A percentile compares a stretch with the other conserved stretches of the same genome.
Conservation (phyloP, 2,113 vertebrate genomes). For the Felis catus region F.catus_Fca126_mat1.0 CM031414.1:48157001-48157500, state of each 20-base stretch:
- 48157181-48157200: background rate
- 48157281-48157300: no score
- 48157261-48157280: no score
- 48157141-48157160: conserved; percentile 14
- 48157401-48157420: background rate
- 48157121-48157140: background rate
- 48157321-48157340: no score
- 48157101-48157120: background rate
- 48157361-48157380: no score
- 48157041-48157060: background rate
- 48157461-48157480: background rate
- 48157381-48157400: no score
- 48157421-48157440: background rate
- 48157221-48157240: no score
- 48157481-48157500: background rate
- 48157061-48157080: background rate
- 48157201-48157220: no score
- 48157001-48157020: background rate
- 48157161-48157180: background rate
- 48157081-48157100: background rate
- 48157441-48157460: background rate
- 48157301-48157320: no score
- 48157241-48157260: no score
- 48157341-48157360: no score
- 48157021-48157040: background rate